phyloP scores from a whole-genome alignment of 2,797 vertebrate species.

The Ambastaia sidthimunki region DNA sequence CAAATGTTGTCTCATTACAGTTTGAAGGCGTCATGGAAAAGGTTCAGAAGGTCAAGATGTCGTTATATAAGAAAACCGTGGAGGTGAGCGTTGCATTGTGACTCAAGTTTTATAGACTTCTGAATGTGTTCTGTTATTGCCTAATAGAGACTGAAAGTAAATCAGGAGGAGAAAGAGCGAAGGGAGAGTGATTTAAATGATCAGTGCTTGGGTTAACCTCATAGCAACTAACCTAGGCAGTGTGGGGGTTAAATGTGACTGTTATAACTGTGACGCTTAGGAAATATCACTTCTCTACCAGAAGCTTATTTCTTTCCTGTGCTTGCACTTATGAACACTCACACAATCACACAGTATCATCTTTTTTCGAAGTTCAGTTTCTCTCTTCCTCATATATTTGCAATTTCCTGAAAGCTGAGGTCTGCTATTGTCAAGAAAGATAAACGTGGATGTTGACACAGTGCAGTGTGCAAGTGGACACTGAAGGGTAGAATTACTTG shows the following conservation, averaged over 20 bases:
- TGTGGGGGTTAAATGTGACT: slow-evolving; percentile 9
- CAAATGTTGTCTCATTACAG: slow-evolving; percentile 68
- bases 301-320: background rate
- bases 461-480: background rate
- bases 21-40: slow-evolving; percentile 89
- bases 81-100: slow-evolving; percentile 80
- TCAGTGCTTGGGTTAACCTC: background rate
- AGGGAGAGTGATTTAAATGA: slow-evolving; percentile 46
- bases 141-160: slow-evolving; percentile 25
- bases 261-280: slow-evolving; percentile 32
- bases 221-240: slow-evolving; percentile 1
- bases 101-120: too few species aligned
- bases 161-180: slow-evolving; percentile 50
- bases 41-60: slow-evolving; percentile 90
- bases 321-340: background rate
- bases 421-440: background rate
- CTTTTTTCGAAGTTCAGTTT: background rate
- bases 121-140: background rate
- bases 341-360: background rate
- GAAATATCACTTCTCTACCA: slow-evolving; percentile 44
- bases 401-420: slow-evolving; percentile 42
- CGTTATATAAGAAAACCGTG: slow-evolving; percentile 88
- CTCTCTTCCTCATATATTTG: slow-evolving; percentile 37
- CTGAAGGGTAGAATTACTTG: background rate
- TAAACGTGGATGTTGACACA: background rate